phyloP scores from a whole-genome alignment of 2,113 vertebrate genomes.

The Gnathonemus longibarbis region DNA sequence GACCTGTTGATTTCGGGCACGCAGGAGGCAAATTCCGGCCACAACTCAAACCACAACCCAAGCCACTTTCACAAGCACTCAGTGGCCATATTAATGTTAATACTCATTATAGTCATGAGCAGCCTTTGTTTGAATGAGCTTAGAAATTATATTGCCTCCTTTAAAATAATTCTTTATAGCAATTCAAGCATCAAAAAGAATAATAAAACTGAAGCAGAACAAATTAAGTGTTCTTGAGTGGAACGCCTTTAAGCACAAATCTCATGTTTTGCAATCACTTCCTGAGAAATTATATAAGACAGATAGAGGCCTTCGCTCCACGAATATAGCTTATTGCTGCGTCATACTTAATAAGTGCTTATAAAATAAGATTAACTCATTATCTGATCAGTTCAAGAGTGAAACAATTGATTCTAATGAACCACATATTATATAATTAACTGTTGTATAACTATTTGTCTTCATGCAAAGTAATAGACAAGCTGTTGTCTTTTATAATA shows the following conservation, averaged over 20 bases:
- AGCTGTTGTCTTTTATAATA: neutral
- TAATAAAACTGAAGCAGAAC: constrained; percentile 13
- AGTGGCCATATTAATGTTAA: neutral
- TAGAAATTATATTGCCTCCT: neutral
- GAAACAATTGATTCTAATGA: neutral
- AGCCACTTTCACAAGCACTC: neutral
- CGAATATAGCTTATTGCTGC: neutral
- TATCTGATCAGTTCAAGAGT: constrained; percentile 5
- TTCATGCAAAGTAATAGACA: neutral
- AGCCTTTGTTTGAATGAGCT: neutral
- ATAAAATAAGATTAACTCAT: constrained; percentile 8
- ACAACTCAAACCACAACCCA: neutral
- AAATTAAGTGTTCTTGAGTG: constrained; percentile 17
- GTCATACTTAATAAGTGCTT: neutral
- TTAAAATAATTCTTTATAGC: neutral
- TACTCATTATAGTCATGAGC: neutral
- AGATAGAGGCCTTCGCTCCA: neutral
- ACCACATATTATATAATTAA: neutral
- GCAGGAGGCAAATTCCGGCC: neutral
- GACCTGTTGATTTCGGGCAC: neutral
- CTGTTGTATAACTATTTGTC: neutral
- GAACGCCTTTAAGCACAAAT: neutral
- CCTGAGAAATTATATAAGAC: neutral
- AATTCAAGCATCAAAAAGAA: constrained; percentile 12
- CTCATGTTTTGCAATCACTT: neutral